These are phyloP conservation scores for Phortica magna DNA, from an alignment of 2,888 invertebrate species.

Conservation along the genomic window DNA sequence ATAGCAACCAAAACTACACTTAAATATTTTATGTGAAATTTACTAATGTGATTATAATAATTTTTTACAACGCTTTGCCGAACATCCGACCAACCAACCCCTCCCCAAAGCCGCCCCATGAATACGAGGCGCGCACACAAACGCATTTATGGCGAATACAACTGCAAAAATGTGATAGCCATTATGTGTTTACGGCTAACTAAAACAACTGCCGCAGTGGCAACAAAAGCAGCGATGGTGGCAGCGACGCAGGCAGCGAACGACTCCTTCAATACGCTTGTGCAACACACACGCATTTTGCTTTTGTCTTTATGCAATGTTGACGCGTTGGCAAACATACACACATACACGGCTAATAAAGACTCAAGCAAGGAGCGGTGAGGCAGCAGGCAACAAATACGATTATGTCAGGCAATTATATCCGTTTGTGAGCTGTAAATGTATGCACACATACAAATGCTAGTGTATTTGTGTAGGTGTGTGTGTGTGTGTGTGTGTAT, in stretches of 20 bases:
- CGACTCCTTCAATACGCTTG: not conserved
- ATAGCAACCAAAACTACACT: too few species aligned
- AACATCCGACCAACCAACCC: not conserved
- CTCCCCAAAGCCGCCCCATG: not conserved
- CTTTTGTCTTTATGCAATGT: constrained; percentile 1
- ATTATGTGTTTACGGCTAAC: constrained; percentile 24
- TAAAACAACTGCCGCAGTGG: not conserved
- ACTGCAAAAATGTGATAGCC: constrained; percentile 12
- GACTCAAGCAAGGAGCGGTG: not conserved
- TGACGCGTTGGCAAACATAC: not conserved
- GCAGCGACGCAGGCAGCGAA: not conserved
- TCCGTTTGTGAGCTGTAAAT: not conserved
- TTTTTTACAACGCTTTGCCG: too few species aligned
- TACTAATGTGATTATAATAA: too few species aligned
- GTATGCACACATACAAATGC: not conserved
- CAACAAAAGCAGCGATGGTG: not conserved
- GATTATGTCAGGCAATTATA: constrained; percentile 33
- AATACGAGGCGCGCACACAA: not conserved
- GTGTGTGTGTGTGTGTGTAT: constrained; percentile 22
- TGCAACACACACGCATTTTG: not conserved
- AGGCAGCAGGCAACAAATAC: not conserved
- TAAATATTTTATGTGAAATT: too few species aligned
- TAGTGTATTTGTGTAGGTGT: too few species aligned
- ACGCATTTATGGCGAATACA: constrained; percentile 12
- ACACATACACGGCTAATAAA: not conserved